Conservation (phyloP, 2,888 invertebrate species). For the Campaea margaritaria region DNA sequence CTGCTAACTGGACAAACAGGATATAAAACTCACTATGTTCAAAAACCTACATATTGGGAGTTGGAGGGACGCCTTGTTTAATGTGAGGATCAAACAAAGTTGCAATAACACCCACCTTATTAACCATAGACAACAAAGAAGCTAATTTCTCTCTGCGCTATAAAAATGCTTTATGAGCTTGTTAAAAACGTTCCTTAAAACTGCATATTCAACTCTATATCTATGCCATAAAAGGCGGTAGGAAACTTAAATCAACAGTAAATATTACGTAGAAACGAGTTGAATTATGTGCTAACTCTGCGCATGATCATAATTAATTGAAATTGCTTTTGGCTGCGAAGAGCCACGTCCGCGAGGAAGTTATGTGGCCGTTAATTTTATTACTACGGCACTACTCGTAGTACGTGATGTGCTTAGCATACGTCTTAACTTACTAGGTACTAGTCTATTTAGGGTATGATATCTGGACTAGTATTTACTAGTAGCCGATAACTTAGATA, state of each 20-base stretch:
- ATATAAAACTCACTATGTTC: too few relatives aligned
- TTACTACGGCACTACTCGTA: slow-evolving; percentile 16
- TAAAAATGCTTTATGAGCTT: too few relatives aligned
- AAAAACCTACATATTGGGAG: too few relatives aligned
- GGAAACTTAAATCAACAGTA: background rate
- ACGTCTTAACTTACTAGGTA: background rate
- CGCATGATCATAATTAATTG: slow-evolving; percentile 7
- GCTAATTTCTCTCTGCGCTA: too few relatives aligned
- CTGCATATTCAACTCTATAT: background rate
- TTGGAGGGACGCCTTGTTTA: too few relatives aligned
- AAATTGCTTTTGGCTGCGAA: slow-evolving; percentile 8
- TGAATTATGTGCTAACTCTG: slow-evolving; percentile 1
- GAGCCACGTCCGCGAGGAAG: slow-evolving; percentile 20
- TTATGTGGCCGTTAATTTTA: slow-evolving; percentile 26
- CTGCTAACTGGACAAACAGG: too few relatives aligned
- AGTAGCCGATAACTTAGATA: too few relatives aligned
- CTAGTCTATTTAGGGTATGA: background rate
- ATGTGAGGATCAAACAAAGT: too few relatives aligned
- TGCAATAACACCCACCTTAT: too few relatives aligned
- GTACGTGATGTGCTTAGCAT: slow-evolving; percentile 19
- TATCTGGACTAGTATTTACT: too few relatives aligned
- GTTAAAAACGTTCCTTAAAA: too few relatives aligned
- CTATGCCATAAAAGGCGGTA: background rate
- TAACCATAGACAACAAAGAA: too few relatives aligned
- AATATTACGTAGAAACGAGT: background rate